Evolutionary conservation across 2,113 vertebrate genomes (phyloP), one percentile per base, ranked within the genome.

Genomic region (Aptenodytes patagonicus): DNA sequence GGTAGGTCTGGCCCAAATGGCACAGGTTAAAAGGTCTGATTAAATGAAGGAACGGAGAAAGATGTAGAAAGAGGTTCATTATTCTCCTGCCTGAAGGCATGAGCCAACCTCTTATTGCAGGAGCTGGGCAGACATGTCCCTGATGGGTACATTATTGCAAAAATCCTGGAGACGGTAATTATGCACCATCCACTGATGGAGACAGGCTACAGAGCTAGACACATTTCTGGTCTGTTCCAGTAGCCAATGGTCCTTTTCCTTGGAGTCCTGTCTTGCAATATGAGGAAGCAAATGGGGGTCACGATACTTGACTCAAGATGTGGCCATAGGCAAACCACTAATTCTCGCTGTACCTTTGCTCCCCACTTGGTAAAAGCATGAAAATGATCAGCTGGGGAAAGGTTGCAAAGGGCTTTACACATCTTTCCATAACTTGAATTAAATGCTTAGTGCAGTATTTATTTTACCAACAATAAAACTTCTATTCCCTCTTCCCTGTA

Each of bases 11-110:
- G 82, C 62, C 64, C 71, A 93, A 94, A 91, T 72, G 61, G 71
- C 46, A 87, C 68, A 88, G 96, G 96, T 97, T 97, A 96, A 95
- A 97, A 97, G 93, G 96, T 97, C 94, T 97, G 97, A 95, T 95
- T 95, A 94, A 95, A 97, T 70, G 66, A 87, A 83, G 62, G 83
- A 77, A 73, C n/a, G 7, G 42, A 79, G 84, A 77, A 91, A 88
- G 78, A 83, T 36, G 75, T 31, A 66, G 62, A 94, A 77, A 83
- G 42, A 83, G 62, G 89, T 91, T 97, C 89, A 96, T 97, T 97
- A 97, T 93, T 89, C 94, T 91, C 46, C 81, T 83, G 94, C 95
- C 96, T 70, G 61, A 70, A 95, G 96, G 95, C 84, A 94, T 21
- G 42, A 97, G 18, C 46, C 65, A 72, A 72, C 36, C 57, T 93